Base-by-base conservation (phyloP, 2,888 invertebrate genomes). In the Leuctra nigra region DNA sequence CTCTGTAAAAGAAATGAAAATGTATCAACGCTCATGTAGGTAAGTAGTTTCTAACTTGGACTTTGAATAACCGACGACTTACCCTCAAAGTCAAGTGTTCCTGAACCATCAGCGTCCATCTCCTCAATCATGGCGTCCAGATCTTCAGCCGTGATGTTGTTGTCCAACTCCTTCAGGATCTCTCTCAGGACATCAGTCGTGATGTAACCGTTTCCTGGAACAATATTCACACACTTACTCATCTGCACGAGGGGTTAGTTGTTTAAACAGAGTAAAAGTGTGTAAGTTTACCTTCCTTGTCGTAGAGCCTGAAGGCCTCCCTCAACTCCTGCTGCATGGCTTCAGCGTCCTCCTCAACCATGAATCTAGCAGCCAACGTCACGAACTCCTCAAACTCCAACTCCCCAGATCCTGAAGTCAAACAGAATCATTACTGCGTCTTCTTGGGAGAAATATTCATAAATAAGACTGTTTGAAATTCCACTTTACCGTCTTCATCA, bases 31-130 rank as follows among this genome's bases (percentile, higher is more conserved):
- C 22, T 35, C 13, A 13, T 18, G 18, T 57, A 4, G 39, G 73
- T 72, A 23, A 4, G n/a, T 18, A n/a, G 4, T 0, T 13, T 1
- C 11, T n/a, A 16, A 6, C 23, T 38, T 41, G 29, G 50, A 29
- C 52, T 44, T 16, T 29, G 11, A 29, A 29, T 6, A 29, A 7
- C 6, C 6, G 11, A 38, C 33, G 18, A 54, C 70, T 72, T 77
- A 95, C 95, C 96, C 75, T 97, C 94, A 78, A 95, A 97, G 73
- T 97, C 97, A 59, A 97, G 93, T 24, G 96, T 97, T 64, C 97
- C 97, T 2, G 94, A 95, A 55, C 95, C 95, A 70, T 96, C 96
- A 65, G 92, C 84, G 75, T 97, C 96, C 70, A 96, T 95, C 75
- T 96, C 95, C 60, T 91, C 88, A 70, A 97, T 95, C 86, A 97